A percentile compares a stretch with the other conserved stretches of the same genome.
Evolutionary conservation across 2,797 vertebrate genomes (phyloP).

Genomic region (Heliangelus exortis): DNA sequence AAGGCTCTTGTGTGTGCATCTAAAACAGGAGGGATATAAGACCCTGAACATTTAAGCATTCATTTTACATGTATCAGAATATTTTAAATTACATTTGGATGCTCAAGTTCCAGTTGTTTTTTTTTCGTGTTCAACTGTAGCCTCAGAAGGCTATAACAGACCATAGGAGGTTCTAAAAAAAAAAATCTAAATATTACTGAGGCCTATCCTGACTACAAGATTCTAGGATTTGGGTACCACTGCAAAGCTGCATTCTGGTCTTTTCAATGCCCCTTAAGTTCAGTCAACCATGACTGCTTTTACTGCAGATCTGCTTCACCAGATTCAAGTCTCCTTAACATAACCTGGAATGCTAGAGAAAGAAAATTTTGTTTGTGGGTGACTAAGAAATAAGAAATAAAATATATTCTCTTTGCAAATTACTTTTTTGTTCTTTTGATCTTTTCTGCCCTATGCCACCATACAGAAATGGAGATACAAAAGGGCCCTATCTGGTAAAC

Average conservation of each 20-base stretch:
- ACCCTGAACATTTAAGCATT: background rate
- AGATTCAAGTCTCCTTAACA: background rate
- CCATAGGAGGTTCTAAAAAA: background rate
- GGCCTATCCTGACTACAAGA: background rate
- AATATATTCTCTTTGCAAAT: background rate
- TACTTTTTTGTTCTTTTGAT: background rate
- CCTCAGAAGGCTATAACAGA: background rate
- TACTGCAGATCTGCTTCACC: background rate
- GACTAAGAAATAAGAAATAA: background rate
- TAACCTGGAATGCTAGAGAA: background rate
- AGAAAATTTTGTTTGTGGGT: background rate
- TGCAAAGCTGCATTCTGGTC: background rate
- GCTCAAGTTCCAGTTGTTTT: background rate
- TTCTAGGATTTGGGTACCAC: background rate
- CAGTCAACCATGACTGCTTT: background rate
- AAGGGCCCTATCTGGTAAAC: background rate
- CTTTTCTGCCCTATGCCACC: background rate
- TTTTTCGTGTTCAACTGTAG: background rate
- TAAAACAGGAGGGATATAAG: background rate
- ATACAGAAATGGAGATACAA: background rate
- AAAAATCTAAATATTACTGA: background rate
- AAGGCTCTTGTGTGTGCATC: background rate
- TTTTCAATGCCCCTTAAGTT: background rate
- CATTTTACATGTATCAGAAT: background rate
- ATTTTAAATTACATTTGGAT: background rate